Percentiles rank a stretch among this genome's conserved stretches.
Conservation (phyloP, 92 coral and sea anemone species). For the Scolanthus callimorphus region DNA sequence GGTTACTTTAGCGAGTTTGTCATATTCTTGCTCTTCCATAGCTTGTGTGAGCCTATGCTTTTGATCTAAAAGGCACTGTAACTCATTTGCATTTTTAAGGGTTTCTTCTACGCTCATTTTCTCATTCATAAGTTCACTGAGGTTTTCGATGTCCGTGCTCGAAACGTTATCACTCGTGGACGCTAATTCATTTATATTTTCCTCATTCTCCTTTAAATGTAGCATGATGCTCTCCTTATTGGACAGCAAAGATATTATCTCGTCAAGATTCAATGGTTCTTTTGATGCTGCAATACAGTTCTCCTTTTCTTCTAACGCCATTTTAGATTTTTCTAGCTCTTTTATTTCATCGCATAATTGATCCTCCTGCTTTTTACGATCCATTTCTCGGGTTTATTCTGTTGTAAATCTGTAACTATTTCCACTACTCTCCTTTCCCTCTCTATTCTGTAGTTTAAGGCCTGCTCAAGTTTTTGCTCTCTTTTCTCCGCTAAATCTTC, state of each 20-base stretch:
- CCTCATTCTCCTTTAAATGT: slow-evolving; percentile 1
- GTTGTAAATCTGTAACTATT: slow-evolving; percentile 22
- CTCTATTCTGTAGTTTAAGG: slow-evolving; percentile 6
- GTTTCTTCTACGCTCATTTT: not conserved
- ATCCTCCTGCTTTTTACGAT: slow-evolving; percentile 30
- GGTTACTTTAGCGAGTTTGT: not conserved
- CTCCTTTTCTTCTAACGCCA: not conserved
- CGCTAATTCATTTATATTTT: not conserved
- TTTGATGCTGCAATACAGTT: not conserved
- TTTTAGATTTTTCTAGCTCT: not conserved
- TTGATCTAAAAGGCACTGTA: slow-evolving; percentile 1
- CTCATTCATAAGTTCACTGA: slow-evolving; percentile 1
- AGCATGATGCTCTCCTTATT: not conserved
- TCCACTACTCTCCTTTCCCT: slow-evolving; percentile 30
- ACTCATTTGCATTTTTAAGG: not conserved
- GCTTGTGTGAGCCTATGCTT: slow-evolving; percentile 1
- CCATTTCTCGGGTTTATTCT: slow-evolving; percentile 17
- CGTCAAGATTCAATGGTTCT: not conserved
- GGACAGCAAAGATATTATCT: not conserved
- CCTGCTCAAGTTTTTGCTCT: slow-evolving; percentile 6
- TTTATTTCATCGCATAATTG: not conserved
- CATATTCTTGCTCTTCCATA: not conserved
- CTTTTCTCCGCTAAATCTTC: not conserved
- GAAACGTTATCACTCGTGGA: not conserved
- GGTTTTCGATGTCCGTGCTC: not conserved